Evolutionary conservation across 2,888 invertebrate species (phyloP).

Genomic region (Mycogona germanica): DNA sequence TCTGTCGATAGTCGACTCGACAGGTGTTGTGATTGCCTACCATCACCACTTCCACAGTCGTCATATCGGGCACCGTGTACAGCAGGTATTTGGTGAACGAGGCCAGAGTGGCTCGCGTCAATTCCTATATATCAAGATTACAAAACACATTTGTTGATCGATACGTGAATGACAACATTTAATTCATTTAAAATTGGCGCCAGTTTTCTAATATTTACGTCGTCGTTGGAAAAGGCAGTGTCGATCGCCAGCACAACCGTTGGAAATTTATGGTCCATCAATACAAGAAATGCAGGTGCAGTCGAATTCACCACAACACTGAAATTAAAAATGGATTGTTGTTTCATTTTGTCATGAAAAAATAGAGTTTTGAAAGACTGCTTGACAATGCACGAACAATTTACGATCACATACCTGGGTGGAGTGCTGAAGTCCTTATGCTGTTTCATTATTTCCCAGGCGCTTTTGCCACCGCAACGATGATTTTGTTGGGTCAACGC

Average conservation of each 20-base stretch:
- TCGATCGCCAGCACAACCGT: neutral
- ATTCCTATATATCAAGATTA: no score
- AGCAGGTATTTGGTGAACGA: neutral
- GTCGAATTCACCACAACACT: neutral
- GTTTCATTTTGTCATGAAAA: neutral
- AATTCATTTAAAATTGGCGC: no score
- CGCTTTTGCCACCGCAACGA: slow-evolving; percentile 8
- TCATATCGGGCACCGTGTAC: neutral
- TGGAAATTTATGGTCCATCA: neutral
- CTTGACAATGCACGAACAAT: no score
- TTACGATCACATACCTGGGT: neutral
- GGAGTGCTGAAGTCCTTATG: neutral
- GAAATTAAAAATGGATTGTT: neutral
- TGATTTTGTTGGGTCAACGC: neutral
- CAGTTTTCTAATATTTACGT: neutral
- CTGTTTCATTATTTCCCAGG: slow-evolving; percentile 3
- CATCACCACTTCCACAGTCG: neutral
- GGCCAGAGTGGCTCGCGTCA: neutral
- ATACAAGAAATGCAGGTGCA: neutral
- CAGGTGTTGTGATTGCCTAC: neutral
- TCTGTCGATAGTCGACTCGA: no score
- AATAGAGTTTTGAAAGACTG: neutral
- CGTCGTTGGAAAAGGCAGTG: neutral
- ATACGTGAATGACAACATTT: no score
- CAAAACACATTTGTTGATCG: no score